phyloP scores from a whole-genome alignment of 2,888 invertebrate species.

The Cantharis lateralis region DNA sequence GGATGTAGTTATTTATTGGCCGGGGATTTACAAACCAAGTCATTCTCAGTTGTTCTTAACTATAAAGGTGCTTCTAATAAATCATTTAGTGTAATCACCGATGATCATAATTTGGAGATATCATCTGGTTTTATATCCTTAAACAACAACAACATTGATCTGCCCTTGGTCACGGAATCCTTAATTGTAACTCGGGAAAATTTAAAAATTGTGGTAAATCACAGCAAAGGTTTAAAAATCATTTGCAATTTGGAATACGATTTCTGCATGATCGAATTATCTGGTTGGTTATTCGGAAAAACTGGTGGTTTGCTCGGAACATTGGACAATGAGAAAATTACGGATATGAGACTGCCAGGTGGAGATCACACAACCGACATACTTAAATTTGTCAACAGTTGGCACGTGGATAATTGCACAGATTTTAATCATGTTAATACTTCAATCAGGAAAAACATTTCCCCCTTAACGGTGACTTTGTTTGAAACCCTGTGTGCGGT shows the following conservation, averaged over 20 bases:
- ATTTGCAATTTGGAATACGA: conserved; percentile 65
- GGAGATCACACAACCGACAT: conserved; percentile 57
- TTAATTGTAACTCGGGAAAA: conserved; percentile 60
- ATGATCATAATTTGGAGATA: conserved; percentile 28
- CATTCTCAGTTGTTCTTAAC: conserved; percentile 63
- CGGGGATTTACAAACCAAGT: conserved; percentile 61
- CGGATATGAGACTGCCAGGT: conserved; percentile 70
- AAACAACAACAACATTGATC: conserved; percentile 30
- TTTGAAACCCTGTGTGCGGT: conserved; percentile 59
- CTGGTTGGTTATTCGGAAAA: conserved; percentile 84
- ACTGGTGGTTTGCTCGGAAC: conserved; percentile 83
- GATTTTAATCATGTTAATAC: conserved; percentile 6
- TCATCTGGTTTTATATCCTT: conserved; percentile 22
- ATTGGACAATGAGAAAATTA: conserved; percentile 80
- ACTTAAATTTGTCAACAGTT: conserved; percentile 60
- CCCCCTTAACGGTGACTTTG: conserved; percentile 23
- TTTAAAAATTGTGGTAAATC: conserved; percentile 59
- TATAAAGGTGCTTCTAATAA: conserved; percentile 47
- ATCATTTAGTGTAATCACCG: conserved; percentile 31
- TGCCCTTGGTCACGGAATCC: conserved; percentile 60
- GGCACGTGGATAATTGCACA: conserved; percentile 53
- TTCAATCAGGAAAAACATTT: conserved; percentile 9
- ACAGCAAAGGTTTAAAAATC: conserved; percentile 58
- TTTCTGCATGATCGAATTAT: conserved; percentile 61
- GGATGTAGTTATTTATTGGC: conserved; percentile 66